Evolutionary conservation across 2,888 invertebrate species (phyloP), one percentile per base, ranked within the genome.

Genomic region (Agrotis segetum): DNA sequence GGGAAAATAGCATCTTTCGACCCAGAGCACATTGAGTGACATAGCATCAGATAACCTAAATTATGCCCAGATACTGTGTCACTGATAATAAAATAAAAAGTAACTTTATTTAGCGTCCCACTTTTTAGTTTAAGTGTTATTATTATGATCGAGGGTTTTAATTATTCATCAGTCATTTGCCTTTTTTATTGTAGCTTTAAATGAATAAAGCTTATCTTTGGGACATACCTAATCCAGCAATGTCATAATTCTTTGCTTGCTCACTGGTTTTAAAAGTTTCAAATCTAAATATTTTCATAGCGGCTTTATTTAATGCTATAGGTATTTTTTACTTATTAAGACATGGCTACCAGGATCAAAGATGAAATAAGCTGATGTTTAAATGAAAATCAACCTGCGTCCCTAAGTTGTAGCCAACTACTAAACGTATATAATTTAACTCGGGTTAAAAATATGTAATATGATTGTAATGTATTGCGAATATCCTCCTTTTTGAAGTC

Each of bases 11-110:
- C 58, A 46, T 63, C 58, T 44, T 53, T 44, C 50, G 49, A 65
- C n/a, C 62, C 34, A 46, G 21, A 59, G 71, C 19, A 50, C 34
- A 16, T 14, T 34, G 67, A 79, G 21, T 67, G 76, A 79, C 67
- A 40, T 3, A 9, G 9, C 52, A 77, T 77, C 80, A 63, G 76
- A 74, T 77, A 77, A 1, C 49, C 53, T 46, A 67, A 67, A 79
- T 73, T 73, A 73, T 73, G 53, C 61, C 9, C 59, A 53, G 74
- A 71, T 78, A 55, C 17, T 50, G 34, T 63, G 72, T 63, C 44
- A 63, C 62, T 44, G 79, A 79, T 66, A 62, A 52, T 34, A 16
- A 58, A 52, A 56, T 55, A 78, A 64, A 71, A 77, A 50, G 46
- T 61, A 9, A 21, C 46, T 79, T 74, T 58, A 61, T 52, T 55